Evolutionary conservation across 2,888 invertebrate genomes (phyloP).

Genomic region (Agrochola circellaris): DNA sequence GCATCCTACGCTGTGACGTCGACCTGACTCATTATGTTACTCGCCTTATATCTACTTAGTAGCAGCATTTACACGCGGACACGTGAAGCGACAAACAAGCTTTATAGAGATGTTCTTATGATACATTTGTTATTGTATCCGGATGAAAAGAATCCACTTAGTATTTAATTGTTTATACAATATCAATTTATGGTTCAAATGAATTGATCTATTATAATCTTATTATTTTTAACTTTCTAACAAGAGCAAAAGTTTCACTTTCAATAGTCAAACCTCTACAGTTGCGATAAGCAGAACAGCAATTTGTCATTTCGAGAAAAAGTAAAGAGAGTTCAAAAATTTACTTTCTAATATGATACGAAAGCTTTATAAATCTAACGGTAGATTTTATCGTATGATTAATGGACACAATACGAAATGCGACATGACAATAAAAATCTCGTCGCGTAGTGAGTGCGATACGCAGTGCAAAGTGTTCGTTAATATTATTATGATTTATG

Average conservation of each 20-base stretch:
- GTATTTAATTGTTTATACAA: neutral
- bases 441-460: conserved; percentile 38
- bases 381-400: conserved; percentile 55
- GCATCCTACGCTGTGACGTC: conserved; percentile 74
- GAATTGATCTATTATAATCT: neutral
- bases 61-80: conserved; percentile 5
- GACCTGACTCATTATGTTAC: conserved; percentile 66
- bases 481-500: conserved; percentile 85
- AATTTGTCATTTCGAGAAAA: conserved; percentile 53
- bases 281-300: conserved; percentile 21
- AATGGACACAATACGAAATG: conserved; percentile 57
- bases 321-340: conserved; percentile 45
- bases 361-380: conserved; percentile 51
- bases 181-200: neutral
- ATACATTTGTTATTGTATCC: neutral
- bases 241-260: conserved; percentile 40
- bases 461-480: conserved; percentile 73
- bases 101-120: neutral
- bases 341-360: conserved; percentile 60
- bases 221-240: conserved; percentile 26
- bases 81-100: conserved; percentile 4
- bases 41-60: conserved; percentile 48
- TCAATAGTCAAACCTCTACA: conserved; percentile 30
- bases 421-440: conserved; percentile 65
- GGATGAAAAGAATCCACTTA: neutral